A percentile compares a stretch with the other conserved stretches of the same genome.
phyloP scores from a whole-genome alignment of 2,888 invertebrate species.

The Cataglyphis albicans region DNA sequence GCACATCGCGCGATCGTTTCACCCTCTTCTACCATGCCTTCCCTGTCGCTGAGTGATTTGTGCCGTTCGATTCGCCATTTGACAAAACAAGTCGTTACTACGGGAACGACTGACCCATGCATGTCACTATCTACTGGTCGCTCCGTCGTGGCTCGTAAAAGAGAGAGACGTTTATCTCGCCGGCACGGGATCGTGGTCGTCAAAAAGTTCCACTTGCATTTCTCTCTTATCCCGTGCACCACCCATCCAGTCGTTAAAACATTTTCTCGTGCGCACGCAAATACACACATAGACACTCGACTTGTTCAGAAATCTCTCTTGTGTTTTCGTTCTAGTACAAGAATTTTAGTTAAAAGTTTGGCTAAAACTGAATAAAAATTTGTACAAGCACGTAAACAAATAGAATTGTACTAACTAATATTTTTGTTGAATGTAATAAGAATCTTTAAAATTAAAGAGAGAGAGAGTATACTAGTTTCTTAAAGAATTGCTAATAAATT shows the following conservation, averaged over 20 bases:
- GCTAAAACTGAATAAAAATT: constrained; percentile 26
- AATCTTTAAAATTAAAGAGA: background rate
- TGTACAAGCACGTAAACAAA: constrained; percentile 11
- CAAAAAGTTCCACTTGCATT: constrained; percentile 74
- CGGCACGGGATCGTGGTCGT: constrained; percentile 66
- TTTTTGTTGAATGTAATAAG: background rate
- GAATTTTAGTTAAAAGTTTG: constrained; percentile 16
- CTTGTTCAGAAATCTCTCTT: constrained; percentile 30
- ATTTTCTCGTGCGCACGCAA: background rate
- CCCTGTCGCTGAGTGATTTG: constrained; percentile 69
- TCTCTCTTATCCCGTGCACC: constrained; percentile 62
- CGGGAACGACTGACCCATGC: constrained; percentile 67
- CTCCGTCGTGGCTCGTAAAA: constrained; percentile 69
- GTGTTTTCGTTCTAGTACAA: constrained; percentile 2
- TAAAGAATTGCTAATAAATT: background rate
- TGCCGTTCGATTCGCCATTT: constrained; percentile 65
- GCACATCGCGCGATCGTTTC: constrained; percentile 47
- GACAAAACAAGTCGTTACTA: constrained; percentile 75
- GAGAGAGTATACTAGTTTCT: background rate
- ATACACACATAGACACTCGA: too few species aligned
- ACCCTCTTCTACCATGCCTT: background rate
- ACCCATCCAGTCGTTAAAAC: constrained; percentile 60
- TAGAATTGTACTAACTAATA: constrained; percentile 20
- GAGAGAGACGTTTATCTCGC: constrained; percentile 71
- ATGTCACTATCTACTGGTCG: constrained; percentile 67